Conservation (phyloP, 2,113 vertebrate species). For the Myrmophylax atrothorax region DNA sequence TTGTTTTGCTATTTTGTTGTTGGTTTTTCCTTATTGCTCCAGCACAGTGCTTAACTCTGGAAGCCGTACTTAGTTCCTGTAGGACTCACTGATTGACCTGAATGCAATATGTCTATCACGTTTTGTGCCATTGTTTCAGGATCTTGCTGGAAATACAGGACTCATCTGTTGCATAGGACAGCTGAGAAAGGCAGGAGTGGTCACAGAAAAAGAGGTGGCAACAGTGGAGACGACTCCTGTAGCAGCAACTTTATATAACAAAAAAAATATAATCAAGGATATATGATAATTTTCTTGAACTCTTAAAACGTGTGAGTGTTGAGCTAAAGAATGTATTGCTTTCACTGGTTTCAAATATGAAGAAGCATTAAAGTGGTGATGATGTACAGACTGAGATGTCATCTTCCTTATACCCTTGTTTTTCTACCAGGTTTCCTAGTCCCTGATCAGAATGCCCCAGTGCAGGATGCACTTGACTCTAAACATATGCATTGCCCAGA, state of each 20-base stretch:
- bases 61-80: background rate
- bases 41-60: background rate
- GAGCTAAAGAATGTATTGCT: background rate
- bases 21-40: background rate
- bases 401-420: background rate
- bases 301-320: background rate
- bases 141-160: background rate
- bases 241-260: background rate
- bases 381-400: background rate
- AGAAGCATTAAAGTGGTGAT: rapidly evolving
- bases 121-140: background rate
- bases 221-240: background rate
- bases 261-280: background rate
- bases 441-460: background rate
- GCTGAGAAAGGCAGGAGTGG: background rate
- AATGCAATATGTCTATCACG: too few relatives aligned
- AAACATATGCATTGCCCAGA: background rate
- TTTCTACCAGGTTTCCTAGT: background rate
- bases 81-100: background rate
- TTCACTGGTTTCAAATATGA: background rate
- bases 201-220: background rate
- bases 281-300: background rate
- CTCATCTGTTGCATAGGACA: background rate
- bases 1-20: too few relatives aligned
- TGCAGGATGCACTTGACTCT: background rate